These are phyloP conservation scores for Leucozona laternaria DNA, from an alignment of 2,888 invertebrate species.

Conservation along the genomic window DNA sequence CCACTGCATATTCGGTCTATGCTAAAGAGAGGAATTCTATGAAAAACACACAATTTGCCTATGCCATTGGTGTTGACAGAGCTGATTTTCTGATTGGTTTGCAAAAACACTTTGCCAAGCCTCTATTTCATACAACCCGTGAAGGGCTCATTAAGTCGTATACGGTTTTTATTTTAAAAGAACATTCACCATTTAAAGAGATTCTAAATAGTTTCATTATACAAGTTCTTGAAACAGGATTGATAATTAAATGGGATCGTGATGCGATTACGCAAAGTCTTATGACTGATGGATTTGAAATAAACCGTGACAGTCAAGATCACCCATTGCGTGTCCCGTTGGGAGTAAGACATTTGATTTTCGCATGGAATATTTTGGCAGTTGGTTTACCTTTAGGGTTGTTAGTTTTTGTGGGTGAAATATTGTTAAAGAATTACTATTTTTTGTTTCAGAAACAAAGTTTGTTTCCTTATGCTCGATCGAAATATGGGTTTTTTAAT, in stretches of 20 bases:
- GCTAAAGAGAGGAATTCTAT: background rate
- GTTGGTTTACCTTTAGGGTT: conserved; percentile 18
- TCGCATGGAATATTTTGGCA: conserved; percentile 48
- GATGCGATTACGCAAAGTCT: conserved; percentile 11
- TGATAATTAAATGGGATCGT: conserved; percentile 50
- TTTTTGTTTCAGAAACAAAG: background rate
- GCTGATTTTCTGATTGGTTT: conserved; percentile 34
- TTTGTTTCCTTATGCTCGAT: too few species aligned
- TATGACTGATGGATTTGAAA: conserved; percentile 2
- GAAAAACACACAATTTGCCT: conserved; percentile 42
- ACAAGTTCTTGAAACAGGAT: conserved; percentile 35
- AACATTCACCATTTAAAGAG: conserved; percentile 41
- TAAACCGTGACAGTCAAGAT: background rate
- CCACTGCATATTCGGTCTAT: background rate
- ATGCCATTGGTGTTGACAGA: conserved; percentile 18
- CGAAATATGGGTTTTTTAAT: too few species aligned
- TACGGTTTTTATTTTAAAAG: conserved; percentile 1
- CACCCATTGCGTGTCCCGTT: background rate
- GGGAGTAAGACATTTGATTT: conserved; percentile 8
- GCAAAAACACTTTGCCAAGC: background rate
- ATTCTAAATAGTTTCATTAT: conserved; percentile 47
- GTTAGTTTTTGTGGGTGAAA: conserved; percentile 21
- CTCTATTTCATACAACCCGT: conserved; percentile 6
- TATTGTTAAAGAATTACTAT: background rate
- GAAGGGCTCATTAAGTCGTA: background rate